Percentiles rank a stretch among this genome's conserved stretches.
These are phyloP conservation scores for Chrysocyon brachyurus DNA, from an alignment of 2,797 vertebrate genomes.

Conservation along the genomic window DNA sequence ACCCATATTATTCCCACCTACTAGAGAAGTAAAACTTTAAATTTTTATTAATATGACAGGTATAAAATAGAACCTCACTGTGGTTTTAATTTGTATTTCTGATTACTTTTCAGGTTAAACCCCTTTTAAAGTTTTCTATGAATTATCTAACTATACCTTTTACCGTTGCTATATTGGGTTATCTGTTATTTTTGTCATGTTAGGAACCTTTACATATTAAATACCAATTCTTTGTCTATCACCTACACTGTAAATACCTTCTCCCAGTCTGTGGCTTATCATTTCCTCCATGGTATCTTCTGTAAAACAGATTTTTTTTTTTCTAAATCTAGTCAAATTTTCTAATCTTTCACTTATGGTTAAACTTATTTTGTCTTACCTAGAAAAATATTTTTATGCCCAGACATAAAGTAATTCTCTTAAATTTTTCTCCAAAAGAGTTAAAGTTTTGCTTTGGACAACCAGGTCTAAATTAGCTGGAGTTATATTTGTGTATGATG, in stretches of 20 bases:
- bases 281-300: not conserved
- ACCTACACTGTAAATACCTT: not conserved
- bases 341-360: not conserved
- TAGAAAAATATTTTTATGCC: not conserved
- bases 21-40: not conserved
- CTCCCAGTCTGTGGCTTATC: not conserved
- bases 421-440: not conserved
- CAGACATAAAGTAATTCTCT: not conserved
- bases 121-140: not conserved
- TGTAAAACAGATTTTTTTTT: not conserved
- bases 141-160: not conserved
- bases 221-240: not conserved
- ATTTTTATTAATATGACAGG: not conserved
- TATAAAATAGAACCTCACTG: not conserved
- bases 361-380: not conserved
- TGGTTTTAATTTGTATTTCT: not conserved
- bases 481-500: not conserved
- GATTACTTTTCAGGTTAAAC: not conserved
- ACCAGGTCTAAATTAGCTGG: not conserved
- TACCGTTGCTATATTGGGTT: not conserved
- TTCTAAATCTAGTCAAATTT: not conserved
- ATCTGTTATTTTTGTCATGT: not conserved
- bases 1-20: not conserved
- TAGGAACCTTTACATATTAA: not conserved
- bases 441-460: not conserved